Percentiles rank a stretch among this genome's conserved stretches.
Conservation (phyloP, 2,888 invertebrate genomes). For the Argyresthia albistria region DNA sequence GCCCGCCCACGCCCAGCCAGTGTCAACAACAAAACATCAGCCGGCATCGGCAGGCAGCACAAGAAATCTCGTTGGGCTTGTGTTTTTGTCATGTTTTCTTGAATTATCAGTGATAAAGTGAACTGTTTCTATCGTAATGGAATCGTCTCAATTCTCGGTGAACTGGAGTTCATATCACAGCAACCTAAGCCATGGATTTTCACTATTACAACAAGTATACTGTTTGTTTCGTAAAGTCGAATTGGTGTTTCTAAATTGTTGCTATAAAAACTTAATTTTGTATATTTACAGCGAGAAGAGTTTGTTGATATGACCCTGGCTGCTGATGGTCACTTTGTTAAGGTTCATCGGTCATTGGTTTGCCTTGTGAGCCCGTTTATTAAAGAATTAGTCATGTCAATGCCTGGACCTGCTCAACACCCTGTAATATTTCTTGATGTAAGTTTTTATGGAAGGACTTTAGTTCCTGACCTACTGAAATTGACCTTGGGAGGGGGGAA, state of each 20-base stretch:
- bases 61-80: too few species aligned
- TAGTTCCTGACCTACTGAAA: too few species aligned
- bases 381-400: slow-evolving; percentile 12
- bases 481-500: too few species aligned
- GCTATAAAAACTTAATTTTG: background rate
- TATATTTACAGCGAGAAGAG: slow-evolving; percentile 13
- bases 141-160: background rate
- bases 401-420: slow-evolving; percentile 12
- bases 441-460: slow-evolving; percentile 8
- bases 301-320: slow-evolving; percentile 18
- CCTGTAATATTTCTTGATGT: slow-evolving; percentile 18
- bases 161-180: background rate
- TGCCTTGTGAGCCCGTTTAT: slow-evolving; percentile 17
- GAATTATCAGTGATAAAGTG: background rate
- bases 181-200: background rate
- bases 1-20: too few species aligned
- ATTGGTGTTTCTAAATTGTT: too few species aligned
- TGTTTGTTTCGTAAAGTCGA: too few species aligned
- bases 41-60: too few species aligned
- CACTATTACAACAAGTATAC: background rate
- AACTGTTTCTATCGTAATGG: background rate
- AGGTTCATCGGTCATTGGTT: slow-evolving; percentile 15
- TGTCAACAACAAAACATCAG: too few species aligned
- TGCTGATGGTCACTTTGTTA: slow-evolving; percentile 14
- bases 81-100: too few species aligned